Base-by-base conservation (phyloP, 2,797 vertebrate species). In the Falco novaeseelandiae region DNA sequence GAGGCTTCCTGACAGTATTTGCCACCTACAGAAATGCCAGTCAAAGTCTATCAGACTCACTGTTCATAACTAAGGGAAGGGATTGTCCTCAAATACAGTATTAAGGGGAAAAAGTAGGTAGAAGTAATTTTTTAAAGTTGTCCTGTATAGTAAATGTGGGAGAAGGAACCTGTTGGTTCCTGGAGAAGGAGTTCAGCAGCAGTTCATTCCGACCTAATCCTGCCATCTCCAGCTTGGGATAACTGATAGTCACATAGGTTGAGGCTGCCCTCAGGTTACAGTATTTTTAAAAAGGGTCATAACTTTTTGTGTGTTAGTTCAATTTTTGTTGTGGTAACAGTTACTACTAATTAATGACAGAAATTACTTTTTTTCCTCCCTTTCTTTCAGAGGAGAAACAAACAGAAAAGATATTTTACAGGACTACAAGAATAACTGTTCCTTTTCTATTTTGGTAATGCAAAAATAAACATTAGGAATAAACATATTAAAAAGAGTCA, bases 381-480 rank as follows among this genome's bases (percentile, higher is more conserved):
- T 67, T 61, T 20, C 61, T 79, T 74, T 80, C 36, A 34, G 36
- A 52, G 19, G 11, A 89, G 67, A 80, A 89, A 83, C 44, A 88
- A 76, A 55, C 34, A 77, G 62, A 83, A 67, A 58, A 76, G 36
- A 18, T 73, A 23, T 76, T 82, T 94, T 83, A 72, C 54, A 76
- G 23, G 42, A 27, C 44, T 85, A 51, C 70, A 66, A 63, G 77
- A 93, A 90, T 73, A 96, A 36, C 70, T 93, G 59, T 90, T 97
- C 92, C 46, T 82, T 94, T 95, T 70, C 80, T 82, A 65, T 91
- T 96, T 86, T 40, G 32, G 67, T 44, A 76, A 93, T 38, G 26
- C 16, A 58, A 95, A 71, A 76, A 58, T 81, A 89, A 93, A 89
- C 52, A 82, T 66, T 21, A 51, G 23, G 15, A 76, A 90, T 29